A percentile compares a stretch with the other conserved stretches of the same genome.
phyloP scores from a whole-genome alignment of 2,888 invertebrate genomes.

The Timema cristinae region DNA sequence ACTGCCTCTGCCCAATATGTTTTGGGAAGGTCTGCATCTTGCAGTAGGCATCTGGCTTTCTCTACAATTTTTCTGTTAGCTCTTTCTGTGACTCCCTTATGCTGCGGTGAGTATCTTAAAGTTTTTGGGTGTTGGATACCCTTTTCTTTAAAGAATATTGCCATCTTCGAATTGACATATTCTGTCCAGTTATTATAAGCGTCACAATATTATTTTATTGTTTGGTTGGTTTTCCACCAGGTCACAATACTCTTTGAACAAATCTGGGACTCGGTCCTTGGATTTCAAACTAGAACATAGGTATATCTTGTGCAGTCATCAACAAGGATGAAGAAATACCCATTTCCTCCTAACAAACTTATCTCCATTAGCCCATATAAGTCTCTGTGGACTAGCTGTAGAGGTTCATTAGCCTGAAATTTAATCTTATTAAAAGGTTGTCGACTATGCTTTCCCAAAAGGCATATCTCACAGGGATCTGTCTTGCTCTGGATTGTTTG shows the following conservation, averaged over 20 bases:
- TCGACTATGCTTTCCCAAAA: neutral
- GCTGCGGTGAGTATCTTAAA: neutral
- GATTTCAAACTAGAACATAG: neutral
- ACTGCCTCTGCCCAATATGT: constrained; percentile 10
- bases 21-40: neutral
- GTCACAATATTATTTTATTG: neutral
- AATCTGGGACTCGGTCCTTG: neutral
- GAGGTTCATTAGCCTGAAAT: neutral
- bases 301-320: neutral
- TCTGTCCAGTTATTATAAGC: neutral
- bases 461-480: neutral
- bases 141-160: neutral
- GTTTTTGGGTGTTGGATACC: neutral
- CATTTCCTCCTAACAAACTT: neutral
- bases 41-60: neutral
- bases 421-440: neutral
- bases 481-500: neutral
- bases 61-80: neutral
- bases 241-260: constrained; percentile 8
- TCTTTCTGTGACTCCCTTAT: constrained; percentile 1
- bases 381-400: neutral
- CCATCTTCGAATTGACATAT: neutral
- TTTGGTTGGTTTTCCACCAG: neutral
- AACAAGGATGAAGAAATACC: neutral
- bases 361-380: constrained; percentile 9